Base-by-base conservation (phyloP, 2,797 vertebrate species). In the Forpus xanthops region DNA sequence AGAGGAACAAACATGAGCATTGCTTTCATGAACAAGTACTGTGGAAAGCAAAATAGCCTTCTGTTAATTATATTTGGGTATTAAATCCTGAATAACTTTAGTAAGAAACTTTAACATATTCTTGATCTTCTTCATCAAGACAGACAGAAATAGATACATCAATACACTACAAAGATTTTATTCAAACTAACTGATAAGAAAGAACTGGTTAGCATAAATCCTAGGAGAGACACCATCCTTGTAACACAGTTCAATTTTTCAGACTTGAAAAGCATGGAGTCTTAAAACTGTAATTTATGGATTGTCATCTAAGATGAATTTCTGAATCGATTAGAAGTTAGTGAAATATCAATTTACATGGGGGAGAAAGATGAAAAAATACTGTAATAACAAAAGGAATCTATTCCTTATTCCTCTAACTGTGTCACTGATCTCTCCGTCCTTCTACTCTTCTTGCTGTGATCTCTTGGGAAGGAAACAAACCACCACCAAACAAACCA, bases 401-500 rank as follows among this genome's bases (percentile, higher is more conserved):
- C 5, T 39, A 21, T 56, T 52, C 35, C 10, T 64, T 37, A 25
- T 33, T 75, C 23, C 37, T 78, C 27, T 33, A 14, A 1, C 12
- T 42, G 4, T 41, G 20, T 18, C 20, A 49, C 17, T 41, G 14
- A 27, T 24, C 25, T 53, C 45, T 64, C 42, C 15, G 45, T 42
- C 27, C 18, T 28, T 61, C 27, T 24, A 15, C 50, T 73, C 27
- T 60, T 78, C n/a, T 53, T 15, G 33, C 16, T 64, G 35, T 74
- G 45, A 39, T 66, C 23, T 39, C 30, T 24, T 47, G 12, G 30
- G 37, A 73, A 82, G 56, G 1, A 4, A 42, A 42, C 39, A 65
- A 30, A 11, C 0, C n/a, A n/a, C n/a, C n/a, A n/a, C n/a, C 4
- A 61, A 80, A 13, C 8, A 55, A 47, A 41, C 4, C 8, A 42